These are phyloP conservation scores for Orientallactaga sibirica DNA, from an alignment of 2,797 vertebrate species.

Conservation along the genomic window DNA sequence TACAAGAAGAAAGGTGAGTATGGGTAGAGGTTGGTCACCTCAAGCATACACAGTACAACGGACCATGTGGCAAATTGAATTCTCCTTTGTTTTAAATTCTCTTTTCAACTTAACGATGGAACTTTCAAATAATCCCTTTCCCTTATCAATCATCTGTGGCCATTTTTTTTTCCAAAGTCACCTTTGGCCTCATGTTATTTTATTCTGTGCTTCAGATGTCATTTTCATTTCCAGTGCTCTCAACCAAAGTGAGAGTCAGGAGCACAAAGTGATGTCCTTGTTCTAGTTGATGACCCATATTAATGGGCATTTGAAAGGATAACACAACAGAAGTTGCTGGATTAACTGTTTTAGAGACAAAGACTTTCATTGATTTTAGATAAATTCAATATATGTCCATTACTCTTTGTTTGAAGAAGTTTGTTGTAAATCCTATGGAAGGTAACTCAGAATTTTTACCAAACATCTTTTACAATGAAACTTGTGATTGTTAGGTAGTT, in stretches of 20 bases:
- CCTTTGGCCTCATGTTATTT: background rate
- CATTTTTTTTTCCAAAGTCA: background rate
- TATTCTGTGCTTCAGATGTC: background rate
- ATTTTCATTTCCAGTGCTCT: background rate
- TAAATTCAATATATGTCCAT: background rate
- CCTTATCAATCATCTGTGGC: background rate
- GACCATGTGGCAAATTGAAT: slow-evolving; percentile 62
- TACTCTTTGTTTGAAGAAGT: background rate
- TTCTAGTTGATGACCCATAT: background rate
- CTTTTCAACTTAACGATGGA: slow-evolving; percentile 44
- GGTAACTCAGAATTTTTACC: background rate
- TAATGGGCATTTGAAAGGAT: background rate
- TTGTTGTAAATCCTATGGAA: background rate
- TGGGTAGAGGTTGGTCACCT: background rate
- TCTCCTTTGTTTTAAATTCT: slow-evolving; percentile 54
- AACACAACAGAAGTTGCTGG: background rate
- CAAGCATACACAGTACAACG: background rate
- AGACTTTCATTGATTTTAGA: background rate
- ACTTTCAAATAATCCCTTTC: slow-evolving; percentile 48
- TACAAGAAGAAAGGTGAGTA: slow-evolving; percentile 17
- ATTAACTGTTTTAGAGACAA: slow-evolving; percentile 10
- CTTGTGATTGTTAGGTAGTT: background rate
- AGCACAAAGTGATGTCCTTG: slow-evolving; percentile 24
- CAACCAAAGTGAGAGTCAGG: background rate
- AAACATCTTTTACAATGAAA: background rate